Percentiles rank a stretch among this genome's conserved stretches.
Conservation (phyloP, 2,797 vertebrate species). For the Sparus aurata region DNA sequence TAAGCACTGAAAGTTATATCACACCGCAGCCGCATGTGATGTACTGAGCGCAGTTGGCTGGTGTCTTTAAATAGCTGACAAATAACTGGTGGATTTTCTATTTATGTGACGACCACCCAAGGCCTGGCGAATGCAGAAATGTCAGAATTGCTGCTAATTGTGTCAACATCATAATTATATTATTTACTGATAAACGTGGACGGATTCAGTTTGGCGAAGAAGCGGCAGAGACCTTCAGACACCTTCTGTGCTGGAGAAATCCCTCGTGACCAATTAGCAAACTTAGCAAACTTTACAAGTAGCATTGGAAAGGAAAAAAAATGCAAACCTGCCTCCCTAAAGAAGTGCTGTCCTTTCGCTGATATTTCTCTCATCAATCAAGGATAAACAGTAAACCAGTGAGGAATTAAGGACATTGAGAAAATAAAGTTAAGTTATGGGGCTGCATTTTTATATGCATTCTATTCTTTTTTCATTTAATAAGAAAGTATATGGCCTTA, state of each 20-base stretch:
- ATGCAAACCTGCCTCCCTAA: slow-evolving; percentile 40
- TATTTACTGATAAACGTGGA: slow-evolving; percentile 52
- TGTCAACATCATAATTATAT: slow-evolving; percentile 49
- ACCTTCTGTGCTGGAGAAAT: slow-evolving; percentile 41
- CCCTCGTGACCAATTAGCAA: slow-evolving; percentile 75
- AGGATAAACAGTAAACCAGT: slow-evolving; percentile 40
- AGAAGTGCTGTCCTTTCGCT: slow-evolving; percentile 33
- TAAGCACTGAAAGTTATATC: slow-evolving; percentile 4
- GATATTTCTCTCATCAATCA: slow-evolving; percentile 59
- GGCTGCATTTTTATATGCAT: slow-evolving; percentile 29
- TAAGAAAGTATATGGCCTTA: neutral
- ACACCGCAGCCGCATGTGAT: neutral
- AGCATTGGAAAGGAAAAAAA: slow-evolving; percentile 42
- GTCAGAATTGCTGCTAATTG: slow-evolving; percentile 42
- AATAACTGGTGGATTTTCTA: slow-evolving; percentile 12
- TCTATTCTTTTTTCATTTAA: neutral
- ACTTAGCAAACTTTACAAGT: slow-evolving; percentile 63
- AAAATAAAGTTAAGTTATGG: slow-evolving; percentile 14
- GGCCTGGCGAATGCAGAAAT: slow-evolving; percentile 4
- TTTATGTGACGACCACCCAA: slow-evolving; percentile 24
- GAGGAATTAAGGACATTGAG: slow-evolving; percentile 38
- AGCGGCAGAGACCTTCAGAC: slow-evolving; percentile 53
- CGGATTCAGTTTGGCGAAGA: slow-evolving; percentile 41
- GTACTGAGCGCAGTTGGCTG: neutral
- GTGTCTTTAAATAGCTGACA: slow-evolving; percentile 8